Base-by-base conservation (phyloP, 2,113 vertebrate genomes). In the Chlamydotis undulata region DNA sequence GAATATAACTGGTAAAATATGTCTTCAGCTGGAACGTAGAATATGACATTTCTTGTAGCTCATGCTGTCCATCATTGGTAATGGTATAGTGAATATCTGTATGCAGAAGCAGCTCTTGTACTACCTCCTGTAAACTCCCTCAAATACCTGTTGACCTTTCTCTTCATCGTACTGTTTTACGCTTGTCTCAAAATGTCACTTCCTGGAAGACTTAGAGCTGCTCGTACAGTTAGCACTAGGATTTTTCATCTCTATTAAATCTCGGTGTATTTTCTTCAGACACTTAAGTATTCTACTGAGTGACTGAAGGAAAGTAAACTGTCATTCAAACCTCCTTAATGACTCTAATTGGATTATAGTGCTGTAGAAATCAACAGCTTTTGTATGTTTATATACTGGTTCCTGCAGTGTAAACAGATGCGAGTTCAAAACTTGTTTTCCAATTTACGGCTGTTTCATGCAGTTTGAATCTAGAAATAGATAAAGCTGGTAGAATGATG, bases 121-220 rank as follows among this genome's bases (percentile, higher is more conserved):
- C 24, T 31, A 0, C 78, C 80, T 92, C 56, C 37, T 92, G 60
- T 94, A 94, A 92, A 92, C 73, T 83, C 77, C 43, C 86, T 92
- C 64, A 70, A 92, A 94, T 87, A 89, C 60, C 83, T 92, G 49
- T 79, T 94, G 91, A 95, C 96, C 89, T 97, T 91, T 95, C 60
- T 94, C 33, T 95, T 95, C 83, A 71, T 95, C 60, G 67, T 87
- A 78, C 76, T 94, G 60, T 86, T 94, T 77, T 70, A 50, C 63
- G 31, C 95, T 94, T 94, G 39, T 82, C 77, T 95, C 73, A 52
- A 90, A 96, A 94, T 94, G 91, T 91, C 94, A 78, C 29, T 91
- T 91, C 19, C 56, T 89, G 60, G 37, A 91, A 83, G 37, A n/a
- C 33, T 70, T 74, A 45, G 63, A 71, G 37, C n/a, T 88, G 83